Evolutionary conservation across 1,140 invertebrate species (phyloP), one percentile per base, ranked within the genome.

Genomic region (Bombus sibiricus): DNA sequence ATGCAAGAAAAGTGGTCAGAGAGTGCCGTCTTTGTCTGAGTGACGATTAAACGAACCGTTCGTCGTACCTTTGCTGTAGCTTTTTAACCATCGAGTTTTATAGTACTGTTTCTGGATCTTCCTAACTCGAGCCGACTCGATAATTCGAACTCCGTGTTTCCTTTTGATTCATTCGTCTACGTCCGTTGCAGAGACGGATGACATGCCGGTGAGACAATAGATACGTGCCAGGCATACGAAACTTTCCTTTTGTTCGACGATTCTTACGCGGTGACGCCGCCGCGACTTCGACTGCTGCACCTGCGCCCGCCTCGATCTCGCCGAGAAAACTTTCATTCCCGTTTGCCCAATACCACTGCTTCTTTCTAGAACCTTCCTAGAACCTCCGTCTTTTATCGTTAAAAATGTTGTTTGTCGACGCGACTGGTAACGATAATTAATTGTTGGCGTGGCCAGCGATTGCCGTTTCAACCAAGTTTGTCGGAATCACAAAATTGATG

Each of bases 171-270:
- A 82, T 86, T 82, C 80, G 85, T 81, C 85, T 86, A 75, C 47
- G 71, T 86, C 80, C 74, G 85, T 66, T 76, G 39, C 85, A 76
- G 62, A 86, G 85, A 86, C 85, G 68, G 66, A 86, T 69, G 82
- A 87, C 86, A 84, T 87, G 69, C 75, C 68, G 37, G 81, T 69
- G 86, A 87, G 86, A 87, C 86, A 84, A 77, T 81, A 85, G 68
- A 84, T 79, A 87, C 86, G 86, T 87, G 86, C 86, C 69, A 12
- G 59, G 82, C 83, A 87, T 87, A 43, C 69, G 86, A 84, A 84
- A 84, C 75, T 84, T 83, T 79, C 47, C 81, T 84, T 78, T 83
- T 84, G 81, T 86, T 83, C 81, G 53, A 84, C 85, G 86, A 84
- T 87, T 84, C 86, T 87, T 79, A 73, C 82, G 75, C 68, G 82